Evolutionary conservation across 1,140 invertebrate species (phyloP).

Genomic region (Heliconius eleuchia): DNA sequence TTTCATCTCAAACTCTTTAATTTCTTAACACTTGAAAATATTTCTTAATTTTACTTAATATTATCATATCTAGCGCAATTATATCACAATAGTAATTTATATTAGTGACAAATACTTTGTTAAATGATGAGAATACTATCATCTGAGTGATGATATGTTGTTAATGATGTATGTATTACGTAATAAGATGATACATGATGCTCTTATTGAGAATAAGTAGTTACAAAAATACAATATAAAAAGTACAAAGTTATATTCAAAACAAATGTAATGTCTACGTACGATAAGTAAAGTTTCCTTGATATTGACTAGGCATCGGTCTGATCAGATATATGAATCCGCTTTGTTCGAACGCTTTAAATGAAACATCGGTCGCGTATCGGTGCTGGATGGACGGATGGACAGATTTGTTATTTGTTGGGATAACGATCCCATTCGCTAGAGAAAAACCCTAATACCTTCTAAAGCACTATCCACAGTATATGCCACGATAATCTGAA

Average conservation of each 20-base stretch:
- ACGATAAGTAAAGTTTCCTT: constrained; percentile 4
- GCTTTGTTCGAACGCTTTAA: constrained; percentile 21
- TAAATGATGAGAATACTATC: background rate
- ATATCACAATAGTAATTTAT: constrained; percentile 1
- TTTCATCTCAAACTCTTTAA: background rate
- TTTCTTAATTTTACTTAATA: background rate
- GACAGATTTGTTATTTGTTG: constrained; percentile 56
- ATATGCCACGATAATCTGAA: constrained; percentile 69
- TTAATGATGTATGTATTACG: background rate
- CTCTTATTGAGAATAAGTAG: background rate
- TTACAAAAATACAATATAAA: constrained; percentile 2
- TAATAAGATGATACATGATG: background rate
- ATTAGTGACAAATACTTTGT: background rate
- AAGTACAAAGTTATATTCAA: constrained; percentile 4
- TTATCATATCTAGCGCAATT: constrained; percentile 16
- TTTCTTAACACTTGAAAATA: background rate
- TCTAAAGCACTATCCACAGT: constrained; percentile 71
- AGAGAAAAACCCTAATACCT: constrained; percentile 62
- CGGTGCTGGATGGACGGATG: constrained; percentile 64
- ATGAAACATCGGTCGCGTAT: constrained; percentile 43
- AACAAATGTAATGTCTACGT: background rate
- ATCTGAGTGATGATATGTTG: background rate
- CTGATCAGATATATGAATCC: constrained; percentile 3
- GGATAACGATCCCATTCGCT: constrained; percentile 50
- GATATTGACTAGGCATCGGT: constrained; percentile 7